A percentile compares a stretch with the other conserved stretches of the same genome.
phyloP scores from a whole-genome alignment of 2,888 invertebrate species.

The Drosophila merina region DNA sequence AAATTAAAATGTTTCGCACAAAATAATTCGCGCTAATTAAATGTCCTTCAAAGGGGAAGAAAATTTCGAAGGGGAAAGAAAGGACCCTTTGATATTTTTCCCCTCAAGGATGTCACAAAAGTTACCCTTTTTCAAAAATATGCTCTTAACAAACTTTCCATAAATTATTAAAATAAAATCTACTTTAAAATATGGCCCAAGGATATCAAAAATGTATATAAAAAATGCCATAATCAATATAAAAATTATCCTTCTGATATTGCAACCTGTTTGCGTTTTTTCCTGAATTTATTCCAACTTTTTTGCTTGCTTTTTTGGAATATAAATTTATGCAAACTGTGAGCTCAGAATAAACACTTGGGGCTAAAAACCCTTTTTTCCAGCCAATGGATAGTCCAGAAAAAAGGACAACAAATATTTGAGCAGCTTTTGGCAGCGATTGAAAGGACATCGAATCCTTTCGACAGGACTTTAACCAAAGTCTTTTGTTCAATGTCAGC shows the following conservation, averaged over 20 bases:
- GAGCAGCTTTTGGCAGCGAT: neutral
- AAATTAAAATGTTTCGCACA: constrained; percentile 65
- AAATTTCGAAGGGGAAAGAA: neutral
- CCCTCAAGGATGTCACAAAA: no score
- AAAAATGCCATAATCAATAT: no score
- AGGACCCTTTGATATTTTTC: constrained; percentile 1
- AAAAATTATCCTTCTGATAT: neutral
- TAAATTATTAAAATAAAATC: no score
- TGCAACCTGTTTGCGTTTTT: neutral
- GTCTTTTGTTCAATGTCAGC: constrained; percentile 60
- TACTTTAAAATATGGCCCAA: no score
- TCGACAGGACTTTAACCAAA: constrained; percentile 35
- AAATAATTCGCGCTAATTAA: constrained; percentile 75
- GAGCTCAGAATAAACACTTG: constrained; percentile 1
- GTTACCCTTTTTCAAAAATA: no score
- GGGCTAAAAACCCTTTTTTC: neutral
- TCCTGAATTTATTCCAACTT: neutral
- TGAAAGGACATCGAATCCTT: constrained; percentile 40
- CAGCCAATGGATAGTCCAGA: neutral
- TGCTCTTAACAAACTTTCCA: no score
- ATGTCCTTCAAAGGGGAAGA: constrained; percentile 55
- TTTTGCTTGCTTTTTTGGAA: neutral
- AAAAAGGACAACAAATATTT: constrained; percentile 15
- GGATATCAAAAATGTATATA: no score
- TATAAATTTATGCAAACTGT: constrained; percentile 1